These are phyloP conservation scores for Smutsia temminckii DNA, from an alignment of 2,797 vertebrate genomes.

Conservation along the genomic window DNA sequence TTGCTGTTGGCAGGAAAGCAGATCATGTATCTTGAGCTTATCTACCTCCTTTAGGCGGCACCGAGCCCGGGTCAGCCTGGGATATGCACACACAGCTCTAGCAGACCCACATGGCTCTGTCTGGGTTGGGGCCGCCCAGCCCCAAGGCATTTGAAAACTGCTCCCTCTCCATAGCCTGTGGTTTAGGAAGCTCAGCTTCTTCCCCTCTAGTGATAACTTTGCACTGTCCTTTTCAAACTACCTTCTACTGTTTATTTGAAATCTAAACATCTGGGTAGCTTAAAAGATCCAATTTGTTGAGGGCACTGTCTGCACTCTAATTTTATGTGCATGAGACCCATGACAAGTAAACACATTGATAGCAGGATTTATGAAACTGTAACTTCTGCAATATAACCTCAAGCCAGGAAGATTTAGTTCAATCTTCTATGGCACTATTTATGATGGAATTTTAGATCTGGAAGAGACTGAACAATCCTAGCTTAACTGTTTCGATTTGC, in stretches of 20 bases:
- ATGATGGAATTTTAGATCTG: constrained; percentile 6
- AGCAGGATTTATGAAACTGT: constrained; percentile 64
- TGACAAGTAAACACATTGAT: constrained; percentile 55
- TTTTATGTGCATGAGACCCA: constrained; percentile 7
- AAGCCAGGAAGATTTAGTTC: background rate
- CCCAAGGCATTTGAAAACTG: background rate
- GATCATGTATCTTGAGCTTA: constrained; percentile 78
- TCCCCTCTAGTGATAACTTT: constrained; percentile 3
- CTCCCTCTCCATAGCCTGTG: background rate
- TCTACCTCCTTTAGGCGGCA: constrained; percentile 53
- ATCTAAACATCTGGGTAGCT: constrained; percentile 63
- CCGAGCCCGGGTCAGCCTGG: constrained; percentile 37
- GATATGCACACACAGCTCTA: background rate
- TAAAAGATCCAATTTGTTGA: constrained; percentile 60
- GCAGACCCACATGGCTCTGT: background rate
- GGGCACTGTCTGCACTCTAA: constrained; percentile 36
- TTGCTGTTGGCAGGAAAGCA: constrained; percentile 78
- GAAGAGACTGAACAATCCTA: background rate
- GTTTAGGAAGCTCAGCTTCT: constrained; percentile 49
- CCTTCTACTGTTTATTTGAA: constrained; percentile 66
- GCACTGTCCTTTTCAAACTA: constrained; percentile 57
- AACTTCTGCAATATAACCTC: background rate
- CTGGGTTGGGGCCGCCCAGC: background rate
- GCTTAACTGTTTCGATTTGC: background rate
- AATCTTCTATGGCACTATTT: background rate